A percentile compares a stretch with the other conserved stretches of the same genome.
phyloP scores from a whole-genome alignment of 2,797 vertebrate genomes.

The Hypotaenidia philippensis region DNA sequence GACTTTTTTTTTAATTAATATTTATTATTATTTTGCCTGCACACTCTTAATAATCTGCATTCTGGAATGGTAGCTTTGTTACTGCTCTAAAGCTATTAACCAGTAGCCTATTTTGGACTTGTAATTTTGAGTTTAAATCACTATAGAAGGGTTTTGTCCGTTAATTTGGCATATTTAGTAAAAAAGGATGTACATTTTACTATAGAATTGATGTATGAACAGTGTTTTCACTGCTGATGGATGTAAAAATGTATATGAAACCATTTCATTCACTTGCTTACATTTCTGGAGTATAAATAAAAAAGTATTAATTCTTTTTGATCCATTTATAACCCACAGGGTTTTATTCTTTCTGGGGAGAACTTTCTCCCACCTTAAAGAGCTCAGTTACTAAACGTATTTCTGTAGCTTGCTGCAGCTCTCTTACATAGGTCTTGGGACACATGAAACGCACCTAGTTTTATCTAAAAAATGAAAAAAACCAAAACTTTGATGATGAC shows the following conservation, averaged over 20 bases:
- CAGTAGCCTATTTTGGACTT: constrained; percentile 56
- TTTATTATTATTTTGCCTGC: constrained; percentile 41
- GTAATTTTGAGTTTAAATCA: constrained; percentile 71
- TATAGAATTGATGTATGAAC: constrained; percentile 84
- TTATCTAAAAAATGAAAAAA: neutral
- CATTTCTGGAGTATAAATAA: constrained; percentile 87
- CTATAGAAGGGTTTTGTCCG: constrained; percentile 70
- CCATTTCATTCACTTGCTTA: constrained; percentile 84
- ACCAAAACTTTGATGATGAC: neutral
- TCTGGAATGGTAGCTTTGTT: constrained; percentile 70
- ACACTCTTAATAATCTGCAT: constrained; percentile 59
- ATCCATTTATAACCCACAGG: constrained; percentile 84
- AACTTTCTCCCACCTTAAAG: constrained; percentile 58
- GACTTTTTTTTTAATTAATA: neutral
- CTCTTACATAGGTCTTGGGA: neutral
- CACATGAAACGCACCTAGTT: neutral
- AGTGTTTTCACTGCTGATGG: constrained; percentile 85
- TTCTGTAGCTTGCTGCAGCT: constrained; percentile 57
- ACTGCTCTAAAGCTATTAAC: constrained; percentile 65
- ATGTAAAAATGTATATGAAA: constrained; percentile 89
- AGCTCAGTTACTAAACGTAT: constrained; percentile 58
- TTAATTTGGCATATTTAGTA: constrained; percentile 77
- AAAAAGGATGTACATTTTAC: constrained; percentile 84
- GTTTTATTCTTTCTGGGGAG: constrained; percentile 78
- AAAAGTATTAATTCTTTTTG: constrained; percentile 84